A percentile compares a stretch with the other conserved stretches of the same genome.
Conservation (phyloP, 2,113 vertebrate genomes). For the Dinomys branickii region DNA sequence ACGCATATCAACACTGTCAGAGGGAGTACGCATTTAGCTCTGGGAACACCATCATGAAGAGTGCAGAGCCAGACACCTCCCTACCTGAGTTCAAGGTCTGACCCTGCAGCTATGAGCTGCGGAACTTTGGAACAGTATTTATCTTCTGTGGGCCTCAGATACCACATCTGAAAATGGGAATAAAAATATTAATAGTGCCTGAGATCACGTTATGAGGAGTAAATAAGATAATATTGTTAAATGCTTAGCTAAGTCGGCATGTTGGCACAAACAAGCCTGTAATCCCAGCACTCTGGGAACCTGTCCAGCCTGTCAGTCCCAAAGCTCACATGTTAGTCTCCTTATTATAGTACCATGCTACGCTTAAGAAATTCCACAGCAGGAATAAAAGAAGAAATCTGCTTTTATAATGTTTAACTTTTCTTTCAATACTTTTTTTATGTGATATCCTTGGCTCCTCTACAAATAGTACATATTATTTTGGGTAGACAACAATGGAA, state of each 20-base stretch:
- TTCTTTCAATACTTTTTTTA: constrained; percentile 38
- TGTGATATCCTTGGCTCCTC: neutral
- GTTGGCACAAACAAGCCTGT: neutral
- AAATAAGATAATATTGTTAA: neutral
- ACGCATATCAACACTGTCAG: neutral
- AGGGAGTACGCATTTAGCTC: neutral
- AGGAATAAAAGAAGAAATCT: neutral
- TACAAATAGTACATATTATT: constrained; percentile 36
- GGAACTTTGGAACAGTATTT: neutral
- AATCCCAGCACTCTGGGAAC: neutral
- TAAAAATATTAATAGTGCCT: neutral
- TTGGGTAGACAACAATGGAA: constrained; percentile 5
- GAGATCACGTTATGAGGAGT: too few species aligned
- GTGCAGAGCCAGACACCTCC: neutral
- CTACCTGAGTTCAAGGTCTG: neutral
- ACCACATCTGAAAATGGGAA: neutral
- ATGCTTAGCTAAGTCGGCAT: neutral
- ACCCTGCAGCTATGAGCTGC: neutral
- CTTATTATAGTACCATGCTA: neutral
- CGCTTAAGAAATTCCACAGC: neutral
- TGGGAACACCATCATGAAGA: neutral
- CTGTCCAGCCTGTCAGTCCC: neutral
- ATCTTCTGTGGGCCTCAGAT: neutral
- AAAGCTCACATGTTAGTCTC: neutral
- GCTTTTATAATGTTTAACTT: neutral